These are phyloP conservation scores for Sebastes itinus DNA, from an alignment of 2,797 vertebrate genomes.

Conservation along the genomic window DNA sequence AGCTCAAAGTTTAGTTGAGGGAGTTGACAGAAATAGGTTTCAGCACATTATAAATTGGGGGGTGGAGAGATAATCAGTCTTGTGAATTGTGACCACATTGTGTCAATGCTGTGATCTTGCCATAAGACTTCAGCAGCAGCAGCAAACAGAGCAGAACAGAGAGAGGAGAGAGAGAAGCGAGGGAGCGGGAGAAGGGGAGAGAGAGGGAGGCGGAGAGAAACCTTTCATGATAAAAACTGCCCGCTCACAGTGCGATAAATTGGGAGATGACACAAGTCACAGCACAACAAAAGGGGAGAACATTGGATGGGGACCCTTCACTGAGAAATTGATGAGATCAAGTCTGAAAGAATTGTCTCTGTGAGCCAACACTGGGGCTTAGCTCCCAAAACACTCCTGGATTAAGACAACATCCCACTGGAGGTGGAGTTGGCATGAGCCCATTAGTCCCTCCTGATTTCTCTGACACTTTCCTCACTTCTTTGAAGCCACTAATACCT, in stretches of 20 bases:
- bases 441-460: slow-evolving; percentile 70
- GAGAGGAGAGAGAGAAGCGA: slow-evolving; percentile 46
- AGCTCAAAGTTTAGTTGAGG: slow-evolving; percentile 41
- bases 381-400: slow-evolving; percentile 74
- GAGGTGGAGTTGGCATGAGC: slow-evolving; percentile 68
- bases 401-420: slow-evolving; percentile 78
- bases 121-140: slow-evolving; percentile 65
- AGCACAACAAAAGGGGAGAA: slow-evolving; percentile 83
- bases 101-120: slow-evolving; percentile 72
- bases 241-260: slow-evolving; percentile 82
- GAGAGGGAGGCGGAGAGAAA: slow-evolving; percentile 64
- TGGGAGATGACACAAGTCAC: slow-evolving; percentile 84
- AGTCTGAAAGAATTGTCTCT: slow-evolving; percentile 79
- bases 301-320: slow-evolving; percentile 81
- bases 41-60: slow-evolving; percentile 63
- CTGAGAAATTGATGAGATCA: slow-evolving; percentile 79
- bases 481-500: slow-evolving; percentile 52
- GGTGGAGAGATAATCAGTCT: slow-evolving; percentile 67
- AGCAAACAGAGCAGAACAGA: slow-evolving; percentile 76
- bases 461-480: slow-evolving; percentile 53
- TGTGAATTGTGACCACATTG: slow-evolving; percentile 76
- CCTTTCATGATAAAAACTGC: slow-evolving; percentile 82
- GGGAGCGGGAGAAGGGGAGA: slow-evolving; percentile 50
- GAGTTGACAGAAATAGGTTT: slow-evolving; percentile 62
- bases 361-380: slow-evolving; percentile 73